A percentile compares a stretch with the other conserved stretches of the same genome.
These are phyloP conservation scores for Luperina testacea DNA, from an alignment of 2,888 invertebrate species.

Conservation along the genomic window DNA sequence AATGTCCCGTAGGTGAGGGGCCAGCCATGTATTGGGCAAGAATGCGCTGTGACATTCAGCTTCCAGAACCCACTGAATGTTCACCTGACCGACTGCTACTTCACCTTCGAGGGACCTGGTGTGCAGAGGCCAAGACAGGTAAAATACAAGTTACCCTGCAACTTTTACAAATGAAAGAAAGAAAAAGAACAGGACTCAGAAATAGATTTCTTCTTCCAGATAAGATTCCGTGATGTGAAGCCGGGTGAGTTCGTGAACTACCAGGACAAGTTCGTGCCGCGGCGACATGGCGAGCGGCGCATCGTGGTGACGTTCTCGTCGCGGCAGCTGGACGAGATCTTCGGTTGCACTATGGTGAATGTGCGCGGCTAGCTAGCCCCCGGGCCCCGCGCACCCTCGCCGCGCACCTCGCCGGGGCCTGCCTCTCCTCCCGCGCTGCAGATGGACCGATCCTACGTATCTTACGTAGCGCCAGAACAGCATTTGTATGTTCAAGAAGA, in stretches of 20 bases:
- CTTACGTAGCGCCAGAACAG: slow-evolving; percentile 82
- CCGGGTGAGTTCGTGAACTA: slow-evolving; percentile 91
- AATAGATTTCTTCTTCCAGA: slow-evolving; percentile 72
- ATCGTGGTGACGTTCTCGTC: slow-evolving; percentile 92
- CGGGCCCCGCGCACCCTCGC: slow-evolving; percentile 83
- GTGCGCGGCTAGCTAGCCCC: slow-evolving; percentile 89
- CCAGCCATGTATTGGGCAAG: slow-evolving; percentile 88
- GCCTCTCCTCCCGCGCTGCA: slow-evolving; percentile 79
- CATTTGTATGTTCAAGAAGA: slow-evolving; percentile 84
- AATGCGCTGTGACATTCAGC: slow-evolving; percentile 89
- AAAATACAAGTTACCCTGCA: slow-evolving; percentile 21
- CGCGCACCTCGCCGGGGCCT: slow-evolving; percentile 84
- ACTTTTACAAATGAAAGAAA: background rate
- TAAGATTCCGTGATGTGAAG: slow-evolving; percentile 91
- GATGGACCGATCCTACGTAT: slow-evolving; percentile 82
- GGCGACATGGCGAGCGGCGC: slow-evolving; percentile 90
- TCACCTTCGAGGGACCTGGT: slow-evolving; percentile 93
- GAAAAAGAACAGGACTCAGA: background rate
- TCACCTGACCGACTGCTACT: slow-evolving; percentile 91
- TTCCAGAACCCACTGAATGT: slow-evolving; percentile 92
- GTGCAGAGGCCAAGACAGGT: slow-evolving; percentile 91
- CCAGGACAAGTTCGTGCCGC: slow-evolving; percentile 91
- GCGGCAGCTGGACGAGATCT: slow-evolving; percentile 91
- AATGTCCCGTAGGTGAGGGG: slow-evolving; percentile 79
- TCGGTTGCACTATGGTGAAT: slow-evolving; percentile 89